phyloP scores from a whole-genome alignment of 2,797 vertebrate genomes.

The Discoglossus pictus region DNA sequence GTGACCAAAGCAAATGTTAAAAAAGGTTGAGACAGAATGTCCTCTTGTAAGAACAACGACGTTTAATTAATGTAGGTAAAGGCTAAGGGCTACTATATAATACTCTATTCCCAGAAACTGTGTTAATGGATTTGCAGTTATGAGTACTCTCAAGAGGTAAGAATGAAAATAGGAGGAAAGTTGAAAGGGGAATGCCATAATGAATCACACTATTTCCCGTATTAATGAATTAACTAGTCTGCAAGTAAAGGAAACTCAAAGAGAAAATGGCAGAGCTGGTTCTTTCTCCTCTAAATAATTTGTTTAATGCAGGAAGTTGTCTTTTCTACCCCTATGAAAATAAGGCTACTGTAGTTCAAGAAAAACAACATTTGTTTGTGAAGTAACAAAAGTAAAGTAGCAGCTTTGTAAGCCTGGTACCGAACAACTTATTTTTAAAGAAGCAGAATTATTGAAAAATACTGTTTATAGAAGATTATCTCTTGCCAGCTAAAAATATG shows the following conservation, averaged over 20 bases:
- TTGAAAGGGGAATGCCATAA: constrained; percentile 32
- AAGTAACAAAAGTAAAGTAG: too few relatives aligned
- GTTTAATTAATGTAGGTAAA: constrained; percentile 30
- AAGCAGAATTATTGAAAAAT: too few relatives aligned
- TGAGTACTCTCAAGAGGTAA: constrained; percentile 36
- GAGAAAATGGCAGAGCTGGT: too few relatives aligned
- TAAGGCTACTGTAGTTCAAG: too few relatives aligned
- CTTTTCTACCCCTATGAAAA: too few relatives aligned
- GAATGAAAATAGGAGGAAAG: constrained; percentile 20
- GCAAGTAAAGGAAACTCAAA: background rate
- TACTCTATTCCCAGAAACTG: constrained; percentile 37
- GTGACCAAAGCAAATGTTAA: constrained; percentile 13
- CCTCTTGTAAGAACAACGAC: background rate
- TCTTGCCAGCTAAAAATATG: too few relatives aligned
- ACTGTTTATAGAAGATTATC: too few relatives aligned
- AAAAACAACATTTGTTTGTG: too few relatives aligned
- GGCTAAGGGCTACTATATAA: constrained; percentile 1
- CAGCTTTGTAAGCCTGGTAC: too few relatives aligned
- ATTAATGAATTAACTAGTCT: constrained; percentile 23
- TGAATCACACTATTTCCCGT: constrained; percentile 33
- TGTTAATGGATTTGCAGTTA: constrained; percentile 40
- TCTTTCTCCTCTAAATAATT: too few relatives aligned
- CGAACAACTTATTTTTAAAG: too few relatives aligned
- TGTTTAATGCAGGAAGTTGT: too few relatives aligned
- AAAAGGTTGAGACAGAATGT: constrained; percentile 9